Evolutionary conservation across 2,113 vertebrate species (phyloP).

Genomic region (Toxostoma redivivum): DNA sequence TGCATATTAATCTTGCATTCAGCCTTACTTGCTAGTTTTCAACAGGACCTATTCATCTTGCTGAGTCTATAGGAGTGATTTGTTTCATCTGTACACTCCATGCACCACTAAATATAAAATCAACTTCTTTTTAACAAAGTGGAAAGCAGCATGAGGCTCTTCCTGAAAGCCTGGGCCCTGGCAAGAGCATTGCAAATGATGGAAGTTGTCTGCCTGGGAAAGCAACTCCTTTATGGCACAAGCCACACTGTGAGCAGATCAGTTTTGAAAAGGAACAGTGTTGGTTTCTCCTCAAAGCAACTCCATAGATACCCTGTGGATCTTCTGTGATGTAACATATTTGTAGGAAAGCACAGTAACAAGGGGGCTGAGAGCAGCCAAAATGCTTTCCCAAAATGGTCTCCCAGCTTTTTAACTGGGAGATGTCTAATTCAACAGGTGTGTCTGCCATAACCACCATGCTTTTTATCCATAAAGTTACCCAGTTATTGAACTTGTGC

Average conservation of each 20-base stretch:
- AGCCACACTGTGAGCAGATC: neutral
- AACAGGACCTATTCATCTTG: constrained; percentile 71
- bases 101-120: constrained; percentile 70
- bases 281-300: neutral
- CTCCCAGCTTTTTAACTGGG: neutral
- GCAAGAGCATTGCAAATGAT: neutral
- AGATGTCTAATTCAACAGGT: neutral
- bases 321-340: neutral
- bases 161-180: constrained; percentile 14
- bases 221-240: neutral
- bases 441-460: neutral
- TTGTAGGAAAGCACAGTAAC: neutral
- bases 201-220: neutral
- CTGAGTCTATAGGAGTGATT: constrained; percentile 63
- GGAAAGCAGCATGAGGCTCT: constrained; percentile 51
- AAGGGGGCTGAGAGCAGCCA: neutral
- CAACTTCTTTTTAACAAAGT: constrained; percentile 72
- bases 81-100: constrained; percentile 65
- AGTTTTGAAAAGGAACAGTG: neutral
- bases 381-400: neutral
- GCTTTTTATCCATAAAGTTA: neutral
- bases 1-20: constrained; percentile 76
- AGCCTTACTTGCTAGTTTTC: constrained; percentile 60
- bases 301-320: neutral
- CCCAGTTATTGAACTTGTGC: neutral